Conservation (phyloP, 2,113 vertebrate genomes). For the Tinamus guttatus region DNA sequence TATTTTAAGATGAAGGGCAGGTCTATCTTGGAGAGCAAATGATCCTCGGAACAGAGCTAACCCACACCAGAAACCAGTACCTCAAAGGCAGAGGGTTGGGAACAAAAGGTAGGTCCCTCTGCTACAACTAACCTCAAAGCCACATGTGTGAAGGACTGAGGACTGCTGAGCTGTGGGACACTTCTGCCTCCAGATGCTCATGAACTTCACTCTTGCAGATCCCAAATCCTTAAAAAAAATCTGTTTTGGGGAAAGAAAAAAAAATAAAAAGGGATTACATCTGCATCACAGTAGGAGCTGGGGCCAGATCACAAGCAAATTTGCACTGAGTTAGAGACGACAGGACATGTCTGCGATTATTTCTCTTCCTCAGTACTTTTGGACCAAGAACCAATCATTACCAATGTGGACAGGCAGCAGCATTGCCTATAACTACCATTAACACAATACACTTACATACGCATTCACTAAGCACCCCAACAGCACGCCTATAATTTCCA, state of each 20-base stretch:
- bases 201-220: background rate
- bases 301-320: background rate
- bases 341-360: background rate
- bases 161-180: rapidly evolving
- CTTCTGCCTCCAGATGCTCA: background rate
- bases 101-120: rapidly evolving
- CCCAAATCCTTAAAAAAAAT: background rate
- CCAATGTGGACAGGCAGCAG: background rate
- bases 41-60: background rate
- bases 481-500: slow-evolving; percentile 5
- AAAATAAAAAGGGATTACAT: background rate
- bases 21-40: background rate
- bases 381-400: background rate
- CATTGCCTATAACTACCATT: background rate
- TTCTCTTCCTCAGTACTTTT: background rate
- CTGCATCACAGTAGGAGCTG: background rate
- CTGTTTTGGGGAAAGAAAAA: background rate
- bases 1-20: background rate
- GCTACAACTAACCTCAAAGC: background rate
- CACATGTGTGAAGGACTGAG: background rate
- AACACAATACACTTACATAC: background rate
- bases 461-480: background rate
- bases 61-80: no score
- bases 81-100: background rate
- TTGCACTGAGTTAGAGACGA: background rate